A percentile compares a stretch with the other conserved stretches of the same genome.
Conservation (phyloP, 2,888 invertebrate species). For the Glyphotaelius pellucidus region DNA sequence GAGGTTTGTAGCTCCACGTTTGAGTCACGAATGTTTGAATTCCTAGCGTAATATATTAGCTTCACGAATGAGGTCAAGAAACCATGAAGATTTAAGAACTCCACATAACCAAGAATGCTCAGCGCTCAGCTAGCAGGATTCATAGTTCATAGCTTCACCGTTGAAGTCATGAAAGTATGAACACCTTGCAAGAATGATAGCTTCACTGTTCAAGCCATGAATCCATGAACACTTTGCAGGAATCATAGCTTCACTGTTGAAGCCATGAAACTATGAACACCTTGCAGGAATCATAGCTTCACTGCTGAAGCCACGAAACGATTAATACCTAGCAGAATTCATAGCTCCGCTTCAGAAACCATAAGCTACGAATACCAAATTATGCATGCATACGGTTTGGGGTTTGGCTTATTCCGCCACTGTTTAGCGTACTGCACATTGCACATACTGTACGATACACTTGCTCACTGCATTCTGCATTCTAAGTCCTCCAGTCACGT, state of each 20-base stretch:
- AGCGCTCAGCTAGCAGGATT: not conserved
- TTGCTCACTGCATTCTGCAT: not conserved
- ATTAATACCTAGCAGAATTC: not conserved
- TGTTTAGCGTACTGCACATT: not conserved
- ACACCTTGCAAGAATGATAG: not conserved
- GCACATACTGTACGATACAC: not conserved
- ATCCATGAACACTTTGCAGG: not conserved
- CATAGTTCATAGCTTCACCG: not conserved
- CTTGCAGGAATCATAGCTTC: not conserved
- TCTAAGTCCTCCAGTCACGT: conserved; percentile 2
- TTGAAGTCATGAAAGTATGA: not conserved
- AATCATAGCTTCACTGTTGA: not conserved
- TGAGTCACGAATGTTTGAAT: no score
- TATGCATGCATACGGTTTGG: not conserved
- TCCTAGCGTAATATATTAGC: no score
- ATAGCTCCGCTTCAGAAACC: no score
- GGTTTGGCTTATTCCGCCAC: not conserved
- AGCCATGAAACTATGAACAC: not conserved
- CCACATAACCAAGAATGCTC: not conserved
- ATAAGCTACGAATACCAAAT: not conserved
- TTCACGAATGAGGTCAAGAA: no score
- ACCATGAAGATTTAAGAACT: no score
- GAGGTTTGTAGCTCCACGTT: not conserved
- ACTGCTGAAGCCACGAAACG: not conserved
- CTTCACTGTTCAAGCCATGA: not conserved